phyloP scores from a whole-genome alignment of 1,140 invertebrate species.

The Galleria mellonella region DNA sequence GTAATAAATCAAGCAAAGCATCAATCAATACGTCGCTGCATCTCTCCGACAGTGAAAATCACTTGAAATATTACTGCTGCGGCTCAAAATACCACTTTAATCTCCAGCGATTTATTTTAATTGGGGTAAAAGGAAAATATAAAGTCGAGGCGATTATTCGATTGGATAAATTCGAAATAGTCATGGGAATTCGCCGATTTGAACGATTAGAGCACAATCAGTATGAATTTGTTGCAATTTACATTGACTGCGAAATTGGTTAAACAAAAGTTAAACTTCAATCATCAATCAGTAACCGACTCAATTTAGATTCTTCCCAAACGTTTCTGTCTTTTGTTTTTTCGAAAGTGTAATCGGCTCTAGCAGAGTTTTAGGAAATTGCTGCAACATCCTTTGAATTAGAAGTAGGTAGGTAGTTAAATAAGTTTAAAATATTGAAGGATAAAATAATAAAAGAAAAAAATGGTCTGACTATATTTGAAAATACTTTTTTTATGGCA shows the following conservation, averaged over 20 bases:
- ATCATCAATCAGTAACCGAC: slow-evolving; percentile 26
- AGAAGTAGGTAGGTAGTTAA: too few relatives aligned
- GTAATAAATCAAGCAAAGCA: slow-evolving; percentile 45
- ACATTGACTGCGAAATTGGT: slow-evolving; percentile 66
- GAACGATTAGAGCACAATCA: slow-evolving; percentile 61
- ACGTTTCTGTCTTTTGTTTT: too few relatives aligned
- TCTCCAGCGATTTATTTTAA: slow-evolving; percentile 60
- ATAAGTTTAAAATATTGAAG: too few relatives aligned
- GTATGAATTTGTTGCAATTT: slow-evolving; percentile 59
- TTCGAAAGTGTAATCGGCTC: too few relatives aligned
- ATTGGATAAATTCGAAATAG: slow-evolving; percentile 47
- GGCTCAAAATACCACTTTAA: slow-evolving; percentile 58
- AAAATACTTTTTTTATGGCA: too few relatives aligned
- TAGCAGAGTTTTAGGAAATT: too few relatives aligned
- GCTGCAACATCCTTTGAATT: too few relatives aligned
- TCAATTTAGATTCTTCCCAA: too few relatives aligned
- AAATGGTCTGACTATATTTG: too few relatives aligned
- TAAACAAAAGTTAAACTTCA: slow-evolving; percentile 18
- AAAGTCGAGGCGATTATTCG: slow-evolving; percentile 36
- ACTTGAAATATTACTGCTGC: slow-evolving; percentile 53
- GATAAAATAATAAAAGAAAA: too few relatives aligned
- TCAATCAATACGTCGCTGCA: slow-evolving; percentile 34
- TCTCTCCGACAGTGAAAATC: slow-evolving; percentile 42
- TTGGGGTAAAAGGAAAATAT: slow-evolving; percentile 49
- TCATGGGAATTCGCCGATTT: slow-evolving; percentile 57